Conservation (phyloP, 2,797 vertebrate species). For the Staurois parvus region DNA sequence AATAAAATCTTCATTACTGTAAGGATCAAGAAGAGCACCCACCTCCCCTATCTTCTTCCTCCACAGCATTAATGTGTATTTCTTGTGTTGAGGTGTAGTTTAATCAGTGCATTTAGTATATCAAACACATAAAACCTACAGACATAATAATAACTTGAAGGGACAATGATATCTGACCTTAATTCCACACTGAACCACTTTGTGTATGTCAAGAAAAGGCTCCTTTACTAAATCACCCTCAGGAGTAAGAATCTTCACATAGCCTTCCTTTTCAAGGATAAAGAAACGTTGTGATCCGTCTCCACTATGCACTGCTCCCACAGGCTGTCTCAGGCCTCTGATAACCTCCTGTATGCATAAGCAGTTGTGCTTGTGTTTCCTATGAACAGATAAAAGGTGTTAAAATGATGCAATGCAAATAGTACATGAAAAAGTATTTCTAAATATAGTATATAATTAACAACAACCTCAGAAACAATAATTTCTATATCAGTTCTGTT, state of each 20-base stretch:
- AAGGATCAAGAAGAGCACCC: too few relatives aligned
- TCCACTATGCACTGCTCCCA: slow-evolving; percentile 89
- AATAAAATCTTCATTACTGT: too few relatives aligned
- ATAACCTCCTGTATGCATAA: slow-evolving; percentile 95
- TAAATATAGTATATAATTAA: not conserved
- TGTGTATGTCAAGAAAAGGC: slow-evolving; percentile 97
- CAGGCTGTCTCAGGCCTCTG: slow-evolving; percentile 90
- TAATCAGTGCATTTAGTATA: not conserved
- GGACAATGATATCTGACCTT: slow-evolving; percentile 83
- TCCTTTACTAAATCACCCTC: slow-evolving; percentile 92
- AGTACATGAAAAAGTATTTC: not conserved
- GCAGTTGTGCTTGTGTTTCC: slow-evolving; percentile 99
- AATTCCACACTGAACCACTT: slow-evolving; percentile 95
- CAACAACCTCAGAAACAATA: not conserved
- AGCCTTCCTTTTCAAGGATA: slow-evolving; percentile 95
- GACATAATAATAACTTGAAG: not conserved
- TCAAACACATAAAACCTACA: not conserved
- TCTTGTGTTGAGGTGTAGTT: not conserved
- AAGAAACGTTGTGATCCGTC: slow-evolving; percentile 97
- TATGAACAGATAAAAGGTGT: slow-evolving; percentile 69
- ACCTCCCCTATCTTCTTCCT: not conserved
- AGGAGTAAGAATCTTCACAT: slow-evolving; percentile 89
- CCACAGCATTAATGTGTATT: too few relatives aligned
- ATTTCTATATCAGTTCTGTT: not conserved
- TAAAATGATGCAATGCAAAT: not conserved